Evolutionary conservation across 2,797 vertebrate species (phyloP), one percentile per base, ranked within the genome.

Genomic region (Chiroxiphia lanceolata): DNA sequence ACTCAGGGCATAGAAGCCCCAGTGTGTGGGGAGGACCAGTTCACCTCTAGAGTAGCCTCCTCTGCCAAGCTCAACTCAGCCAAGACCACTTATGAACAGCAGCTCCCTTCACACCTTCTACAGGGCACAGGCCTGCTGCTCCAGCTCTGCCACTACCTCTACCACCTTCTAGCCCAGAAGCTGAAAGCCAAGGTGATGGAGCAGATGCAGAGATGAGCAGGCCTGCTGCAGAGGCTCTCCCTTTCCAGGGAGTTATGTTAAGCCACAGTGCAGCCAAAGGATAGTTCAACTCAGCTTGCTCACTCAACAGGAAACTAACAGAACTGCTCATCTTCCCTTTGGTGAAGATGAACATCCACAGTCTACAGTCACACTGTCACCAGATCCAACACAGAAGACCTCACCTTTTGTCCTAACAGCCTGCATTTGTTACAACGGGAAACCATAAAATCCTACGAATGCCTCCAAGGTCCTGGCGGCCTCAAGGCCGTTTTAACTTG

Each of bases 241-340:
- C 27, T 51, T 78, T 70, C 36, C 44, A 3, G 0, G 4, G 5
- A 48, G 29, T 12, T 68, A 34, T 5, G 1, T 9, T 15, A 40
- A 74, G 17, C 27, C 40, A 56, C 0, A 4, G 10, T 12, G 29
- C 1, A 4, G 51, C 54, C 42, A 31, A 81, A 75, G 25, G 29
- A 48, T 26, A 31, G 22, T 48, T 89, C 61, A 78, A 21, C 20
- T 56, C 48, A 9, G 42, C 27, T 26, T 64, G 40, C 9, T 56
- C 48, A 12, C 26, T 25, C 15, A 34, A 83, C 10, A 50, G 53
- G 48, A 74, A 69, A 38, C 18, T 13, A 81, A 76, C 11, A 36
- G 8, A 79, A 47, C 5, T 75, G 34, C 25, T 63, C 13, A 7
- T 68, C 22, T 47, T 45, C 34, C 42, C 31, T 27, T 34, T 1